Evolutionary conservation across 1,140 invertebrate species (phyloP), one percentile per base, ranked within the genome.

Genomic region (Aplysia californica): DNA sequence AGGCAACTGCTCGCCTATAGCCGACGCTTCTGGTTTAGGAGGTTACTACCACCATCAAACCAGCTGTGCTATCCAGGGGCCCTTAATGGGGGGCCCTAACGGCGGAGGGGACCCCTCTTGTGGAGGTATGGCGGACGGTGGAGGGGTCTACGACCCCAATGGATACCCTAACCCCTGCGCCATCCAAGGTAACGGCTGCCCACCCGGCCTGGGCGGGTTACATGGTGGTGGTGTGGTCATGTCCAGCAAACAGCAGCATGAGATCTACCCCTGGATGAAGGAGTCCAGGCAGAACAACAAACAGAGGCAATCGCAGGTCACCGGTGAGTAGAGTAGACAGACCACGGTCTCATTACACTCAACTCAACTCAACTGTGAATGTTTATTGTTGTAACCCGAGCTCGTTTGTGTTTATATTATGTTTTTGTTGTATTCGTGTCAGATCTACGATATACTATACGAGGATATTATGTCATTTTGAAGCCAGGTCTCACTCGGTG

Each of bases 231-330:
- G 50, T 18, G 39, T 64, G 23, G n/a, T n/a, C n/a, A 38, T 58
- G 36, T 29, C 69, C 5, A 41, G 33, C 56, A 78, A 80, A 61
- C 79, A 79, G 33, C 66, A 67, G 29, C 50, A 71, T 20, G 79
- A 80, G 68, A 79, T 86, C n/a, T 86, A 84, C 79, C 85, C 85
- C 1, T 86, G 85, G 85, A 86, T 86, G 85, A 85, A 83, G 59
- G 85, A 86, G 58, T 83, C 82, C 20, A 59, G 85, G 20, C 85
- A 86, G 73, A 85, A 86, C 74, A 81, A 82, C 39, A 86, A 86
- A 67, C 78, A 79, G 21, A 81, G 70, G 3, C 70, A 73, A 21
- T 20, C 70, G 1, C 70, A 73, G 33, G 70, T 73, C 33, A 61
- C 70, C 15, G 70, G 70, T 73, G 61, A 73, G 70, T n/a, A n/a